A percentile compares a stretch with the other conserved stretches of the same genome.
Evolutionary conservation across 2,888 invertebrate species (phyloP).

Genomic region (Agrochola litura): DNA sequence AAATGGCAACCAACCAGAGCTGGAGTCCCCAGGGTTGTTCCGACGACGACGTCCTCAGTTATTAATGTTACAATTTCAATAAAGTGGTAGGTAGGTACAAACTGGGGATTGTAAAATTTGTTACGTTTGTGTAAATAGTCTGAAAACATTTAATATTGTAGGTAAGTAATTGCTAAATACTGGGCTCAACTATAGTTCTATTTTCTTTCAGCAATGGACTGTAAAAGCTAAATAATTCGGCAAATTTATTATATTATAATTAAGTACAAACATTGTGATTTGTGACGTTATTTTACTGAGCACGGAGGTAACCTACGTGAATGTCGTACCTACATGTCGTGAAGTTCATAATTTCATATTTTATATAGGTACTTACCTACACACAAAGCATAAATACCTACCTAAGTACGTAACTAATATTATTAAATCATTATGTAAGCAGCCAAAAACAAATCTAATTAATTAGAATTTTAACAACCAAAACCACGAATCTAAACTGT

Average conservation of each 20-base stretch:
- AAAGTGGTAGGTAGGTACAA: constrained; percentile 33
- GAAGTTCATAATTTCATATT: background rate
- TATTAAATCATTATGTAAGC: background rate
- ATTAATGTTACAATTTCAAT: constrained; percentile 44
- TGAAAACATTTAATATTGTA: constrained; percentile 4
- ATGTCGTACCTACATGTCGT: background rate
- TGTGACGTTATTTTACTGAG: background rate
- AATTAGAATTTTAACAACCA: background rate
- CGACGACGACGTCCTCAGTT: constrained; percentile 16
- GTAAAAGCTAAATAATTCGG: background rate
- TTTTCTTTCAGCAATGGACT: background rate
- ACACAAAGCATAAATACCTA: background rate
- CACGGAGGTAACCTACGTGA: background rate
- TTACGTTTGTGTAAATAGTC: constrained; percentile 17
- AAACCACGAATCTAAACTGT: constrained; percentile 11
- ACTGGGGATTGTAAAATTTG: constrained; percentile 18
- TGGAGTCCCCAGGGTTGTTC: constrained; percentile 32
- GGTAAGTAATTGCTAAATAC: background rate
- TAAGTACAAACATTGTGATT: background rate
- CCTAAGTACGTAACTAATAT: background rate
- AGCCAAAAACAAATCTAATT: background rate
- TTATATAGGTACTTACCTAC: background rate
- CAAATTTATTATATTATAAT: background rate
- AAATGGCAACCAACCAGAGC: constrained; percentile 61
- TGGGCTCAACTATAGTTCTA: no score